A percentile compares a stretch with the other conserved stretches of the same genome.
These are phyloP conservation scores for Crossaster papposus DNA, from an alignment of 53 echinoderm and acorn worm species.

Conservation along the genomic window DNA sequence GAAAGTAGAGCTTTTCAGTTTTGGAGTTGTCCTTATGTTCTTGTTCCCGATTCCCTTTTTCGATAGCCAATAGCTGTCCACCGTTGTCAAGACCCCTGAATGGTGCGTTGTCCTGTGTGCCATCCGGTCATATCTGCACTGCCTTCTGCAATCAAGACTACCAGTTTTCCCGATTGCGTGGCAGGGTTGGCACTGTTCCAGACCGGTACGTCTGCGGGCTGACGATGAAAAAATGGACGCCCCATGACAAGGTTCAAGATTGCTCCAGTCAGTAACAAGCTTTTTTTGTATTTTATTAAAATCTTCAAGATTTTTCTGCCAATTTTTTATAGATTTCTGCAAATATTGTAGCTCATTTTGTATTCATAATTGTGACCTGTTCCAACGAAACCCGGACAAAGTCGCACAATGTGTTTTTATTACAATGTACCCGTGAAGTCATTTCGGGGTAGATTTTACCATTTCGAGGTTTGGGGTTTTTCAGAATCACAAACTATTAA, in stretches of 20 bases:
- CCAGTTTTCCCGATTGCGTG: neutral
- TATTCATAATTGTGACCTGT: no score
- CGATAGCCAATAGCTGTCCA: slow-evolving; percentile 48
- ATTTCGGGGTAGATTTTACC: no score
- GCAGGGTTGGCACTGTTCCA: neutral
- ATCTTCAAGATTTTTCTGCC: neutral
- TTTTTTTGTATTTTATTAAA: neutral
- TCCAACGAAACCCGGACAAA: no score
- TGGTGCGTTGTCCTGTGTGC: slow-evolving; percentile 50
- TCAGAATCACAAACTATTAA: no score
- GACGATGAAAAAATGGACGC: neutral
- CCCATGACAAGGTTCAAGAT: slow-evolving; percentile 11
- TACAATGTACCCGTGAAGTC: no score
- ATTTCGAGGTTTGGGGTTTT: no score
- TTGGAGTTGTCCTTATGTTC: neutral
- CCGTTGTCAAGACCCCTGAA: slow-evolving; percentile 42
- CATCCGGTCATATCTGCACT: slow-evolving; percentile 52
- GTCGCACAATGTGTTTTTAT: no score
- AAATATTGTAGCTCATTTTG: no score
- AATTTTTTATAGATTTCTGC: neutral
- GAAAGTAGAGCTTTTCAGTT: neutral
- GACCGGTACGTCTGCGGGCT: slow-evolving; percentile 27
- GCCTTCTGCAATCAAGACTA: slow-evolving; percentile 35
- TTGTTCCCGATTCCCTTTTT: neutral
- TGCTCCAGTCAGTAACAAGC: slow-evolving; percentile 30